Conservation (phyloP, 2,113 vertebrate species). For the Trinectes maculatus region DNA sequence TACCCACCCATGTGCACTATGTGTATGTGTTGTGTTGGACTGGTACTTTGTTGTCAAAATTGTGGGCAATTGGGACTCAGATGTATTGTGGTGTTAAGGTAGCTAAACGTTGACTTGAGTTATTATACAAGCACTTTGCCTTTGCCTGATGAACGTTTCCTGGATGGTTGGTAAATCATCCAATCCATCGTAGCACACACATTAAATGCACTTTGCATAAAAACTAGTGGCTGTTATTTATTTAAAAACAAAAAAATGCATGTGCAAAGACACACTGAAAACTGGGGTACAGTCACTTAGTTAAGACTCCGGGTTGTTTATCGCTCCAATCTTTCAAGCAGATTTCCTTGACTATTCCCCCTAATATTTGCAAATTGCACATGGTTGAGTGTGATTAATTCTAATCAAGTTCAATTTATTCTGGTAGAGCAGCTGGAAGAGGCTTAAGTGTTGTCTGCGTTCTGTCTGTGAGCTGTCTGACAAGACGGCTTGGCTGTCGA, state of each 20-base stretch:
- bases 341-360: constrained; percentile 67
- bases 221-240: constrained; percentile 3
- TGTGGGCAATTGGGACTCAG: constrained; percentile 14
- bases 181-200: constrained; percentile 18
- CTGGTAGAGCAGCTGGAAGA: constrained; percentile 82
- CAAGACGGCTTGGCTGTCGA: constrained; percentile 64
- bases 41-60: constrained; percentile 29
- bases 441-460: constrained; percentile 69
- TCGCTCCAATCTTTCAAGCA: constrained; percentile 22
- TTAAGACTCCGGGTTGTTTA: constrained; percentile 47
- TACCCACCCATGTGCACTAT: constrained; percentile 2
- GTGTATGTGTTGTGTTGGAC: constrained; percentile 1
- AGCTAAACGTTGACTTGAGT: constrained; percentile 28
- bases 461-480: constrained; percentile 72
- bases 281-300: neutral
- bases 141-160: constrained; percentile 18
- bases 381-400: constrained; percentile 79
- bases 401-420: constrained; percentile 85
- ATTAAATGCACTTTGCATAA: neutral
- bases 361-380: constrained; percentile 78
- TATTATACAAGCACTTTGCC: constrained; percentile 11
- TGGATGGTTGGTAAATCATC: constrained; percentile 10
- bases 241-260: constrained; percentile 15
- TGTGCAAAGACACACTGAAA: constrained; percentile 13
- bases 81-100: constrained; percentile 16